These are phyloP conservation scores for Amblyjoppa fuscipennis DNA, from an alignment of 2,888 invertebrate species.

Conservation along the genomic window DNA sequence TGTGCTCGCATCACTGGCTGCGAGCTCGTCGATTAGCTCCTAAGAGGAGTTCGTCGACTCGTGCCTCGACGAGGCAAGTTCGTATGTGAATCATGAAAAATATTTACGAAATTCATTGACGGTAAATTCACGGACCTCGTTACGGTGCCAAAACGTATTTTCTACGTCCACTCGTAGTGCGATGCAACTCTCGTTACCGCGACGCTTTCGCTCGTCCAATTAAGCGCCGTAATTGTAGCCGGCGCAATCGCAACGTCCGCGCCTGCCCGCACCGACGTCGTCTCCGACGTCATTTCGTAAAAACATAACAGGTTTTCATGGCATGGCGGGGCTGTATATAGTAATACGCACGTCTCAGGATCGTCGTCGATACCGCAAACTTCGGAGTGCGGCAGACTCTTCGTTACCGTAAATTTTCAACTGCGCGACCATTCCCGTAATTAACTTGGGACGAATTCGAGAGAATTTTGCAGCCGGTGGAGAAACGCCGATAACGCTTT, in stretches of 20 bases:
- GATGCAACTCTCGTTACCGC: slow-evolving; percentile 52
- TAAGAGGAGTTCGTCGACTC: too few relatives aligned
- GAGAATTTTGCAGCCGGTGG: not conserved
- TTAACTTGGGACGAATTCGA: not conserved
- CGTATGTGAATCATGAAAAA: too few relatives aligned
- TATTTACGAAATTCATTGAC: not conserved
- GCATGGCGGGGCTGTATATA: slow-evolving; percentile 13
- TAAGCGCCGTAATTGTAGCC: slow-evolving; percentile 61
- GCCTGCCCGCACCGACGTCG: slow-evolving; percentile 33
- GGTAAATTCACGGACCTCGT: not conserved
- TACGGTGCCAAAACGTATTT: not conserved
- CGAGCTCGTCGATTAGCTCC: too few relatives aligned
- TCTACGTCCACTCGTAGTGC: slow-evolving; percentile 7
- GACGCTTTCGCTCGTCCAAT: slow-evolving; percentile 64
- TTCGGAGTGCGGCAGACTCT: not conserved
- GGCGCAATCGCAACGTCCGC: slow-evolving; percentile 55
- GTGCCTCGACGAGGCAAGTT: too few relatives aligned
- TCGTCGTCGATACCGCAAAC: slow-evolving; percentile 12
- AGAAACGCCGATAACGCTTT: not conserved
- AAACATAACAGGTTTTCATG: slow-evolving; percentile 63
- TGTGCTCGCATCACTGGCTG: too few relatives aligned
- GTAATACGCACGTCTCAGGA: not conserved
- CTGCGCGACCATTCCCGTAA: not conserved
- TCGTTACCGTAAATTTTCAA: not conserved
- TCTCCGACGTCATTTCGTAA: slow-evolving; percentile 53